phyloP scores from a whole-genome alignment of 2,888 invertebrate genomes.

The Arrhopalites spinosus region DNA sequence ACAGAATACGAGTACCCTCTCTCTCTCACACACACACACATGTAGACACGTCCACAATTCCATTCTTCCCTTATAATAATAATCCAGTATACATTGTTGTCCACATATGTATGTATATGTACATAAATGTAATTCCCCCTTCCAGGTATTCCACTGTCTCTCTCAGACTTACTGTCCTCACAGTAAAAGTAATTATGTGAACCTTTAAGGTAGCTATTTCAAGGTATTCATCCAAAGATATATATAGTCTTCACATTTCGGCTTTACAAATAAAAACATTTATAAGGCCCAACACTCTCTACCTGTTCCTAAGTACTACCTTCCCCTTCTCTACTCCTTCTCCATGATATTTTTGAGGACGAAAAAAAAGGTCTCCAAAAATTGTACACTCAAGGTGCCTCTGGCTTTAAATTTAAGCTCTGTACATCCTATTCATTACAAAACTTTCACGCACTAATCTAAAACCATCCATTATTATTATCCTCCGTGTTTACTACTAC shows the following conservation, averaged over 20 bases:
- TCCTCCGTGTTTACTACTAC: no score
- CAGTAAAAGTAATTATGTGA: conserved; percentile 21
- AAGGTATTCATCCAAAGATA: background rate
- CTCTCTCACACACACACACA: conserved; percentile 1
- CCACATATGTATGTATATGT: background rate
- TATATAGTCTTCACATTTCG: background rate
- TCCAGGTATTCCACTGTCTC: conserved; percentile 9
- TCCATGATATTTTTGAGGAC: background rate
- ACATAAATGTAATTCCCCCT: background rate
- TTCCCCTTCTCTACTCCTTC: background rate
- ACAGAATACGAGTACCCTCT: conserved; percentile 39
- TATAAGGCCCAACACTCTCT: background rate
- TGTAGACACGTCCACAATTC: background rate
- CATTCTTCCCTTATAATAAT: background rate
- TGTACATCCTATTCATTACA: no score
- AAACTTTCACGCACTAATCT: no score
- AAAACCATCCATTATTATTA: no score
- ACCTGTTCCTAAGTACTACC: background rate
- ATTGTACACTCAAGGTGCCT: background rate
- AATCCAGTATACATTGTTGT: background rate
- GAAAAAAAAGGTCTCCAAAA: conserved; percentile 10
- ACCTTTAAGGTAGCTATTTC: conserved; percentile 4
- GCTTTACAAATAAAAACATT: no score
- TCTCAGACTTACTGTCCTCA: background rate
- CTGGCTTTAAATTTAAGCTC: background rate